Evolutionary conservation across 2,113 vertebrate species (phyloP), one percentile per base, ranked within the genome.

Genomic region (Morone saxatilis): DNA sequence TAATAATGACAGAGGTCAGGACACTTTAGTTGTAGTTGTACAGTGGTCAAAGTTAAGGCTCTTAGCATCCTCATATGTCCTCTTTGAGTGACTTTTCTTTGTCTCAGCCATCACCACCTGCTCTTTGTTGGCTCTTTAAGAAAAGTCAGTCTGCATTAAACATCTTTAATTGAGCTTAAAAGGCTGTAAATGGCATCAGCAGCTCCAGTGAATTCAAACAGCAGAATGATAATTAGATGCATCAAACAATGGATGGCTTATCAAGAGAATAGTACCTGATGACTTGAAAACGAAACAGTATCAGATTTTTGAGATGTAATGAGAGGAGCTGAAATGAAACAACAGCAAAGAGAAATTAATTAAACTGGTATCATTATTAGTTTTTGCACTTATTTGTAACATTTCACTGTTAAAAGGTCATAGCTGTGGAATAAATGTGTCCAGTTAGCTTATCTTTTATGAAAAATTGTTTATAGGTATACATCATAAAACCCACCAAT

Each of bases 161-260:
- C 65, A 66, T 79, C 72, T 87, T 92, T 93, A 91, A 95, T 91
- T 93, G 90, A 83, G 83, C 87, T 90, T 94, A 94, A 93, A 92
- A 90, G 89, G 85, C 89, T 89, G 85, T 90, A 90, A 94, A 94
- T 78, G 83, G 80, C 88, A 92, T 91, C 85, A 85, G 70, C 85
- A 90, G 83, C 89, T 90, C 78, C 76, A 81, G 7, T 86, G 84
- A 89, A 89, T 86, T 75, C 63, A 85, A 81, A 76, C 62, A 8
- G 38, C 68, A 62, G 83, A 81, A 89, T 87, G 75, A 86, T 84
- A 88, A 91, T 89, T 80, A 91, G 80, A 68, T 43, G 70, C 68
- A 81, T 93, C 82, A 86, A 89, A 90, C 78, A 85, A 85, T 68
- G 73, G 62, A 84, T 61, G 71, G 77, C 69, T 85, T 80, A 86